Percentiles rank a stretch among this genome's conserved stretches.
Evolutionary conservation across 1,140 invertebrate genomes (phyloP).

Genomic region (Drosophila navojoa): DNA sequence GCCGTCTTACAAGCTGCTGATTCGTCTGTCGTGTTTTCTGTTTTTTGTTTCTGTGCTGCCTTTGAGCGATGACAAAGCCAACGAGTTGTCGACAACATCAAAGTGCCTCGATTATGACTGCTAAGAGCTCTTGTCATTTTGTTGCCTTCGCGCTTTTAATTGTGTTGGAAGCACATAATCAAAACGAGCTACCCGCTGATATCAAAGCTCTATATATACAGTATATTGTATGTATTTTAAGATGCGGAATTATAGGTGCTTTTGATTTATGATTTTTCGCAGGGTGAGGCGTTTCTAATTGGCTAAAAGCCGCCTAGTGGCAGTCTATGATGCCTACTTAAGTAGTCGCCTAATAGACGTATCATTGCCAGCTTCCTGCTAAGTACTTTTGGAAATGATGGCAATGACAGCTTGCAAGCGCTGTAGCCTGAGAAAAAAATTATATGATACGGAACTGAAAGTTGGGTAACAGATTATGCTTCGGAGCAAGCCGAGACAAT

Average conservation of each 20-base stretch:
- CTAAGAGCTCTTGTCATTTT: constrained; percentile 72
- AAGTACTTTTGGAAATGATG: constrained; percentile 7
- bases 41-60: constrained; percentile 11
- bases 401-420: constrained; percentile 27
- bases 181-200: constrained; percentile 44
- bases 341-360: constrained; percentile 51
- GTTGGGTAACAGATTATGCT: constrained; percentile 2
- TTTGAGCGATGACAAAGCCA: constrained; percentile 47
- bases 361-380: constrained; percentile 56
- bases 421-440: constrained; percentile 25
- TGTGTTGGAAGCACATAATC: constrained; percentile 57
- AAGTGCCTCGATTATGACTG: constrained; percentile 61
- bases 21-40: constrained; percentile 19
- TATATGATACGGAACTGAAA: constrained; percentile 29
- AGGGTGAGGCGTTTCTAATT: constrained; percentile 66
- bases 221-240: constrained; percentile 12
- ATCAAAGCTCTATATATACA: constrained; percentile 34
- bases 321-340: constrained; percentile 57
- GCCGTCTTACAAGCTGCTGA: constrained; percentile 34
- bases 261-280: constrained; percentile 66
- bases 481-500: background rate
- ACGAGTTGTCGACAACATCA: constrained; percentile 67
- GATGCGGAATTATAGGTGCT: constrained; percentile 44
- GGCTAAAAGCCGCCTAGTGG: constrained; percentile 34
- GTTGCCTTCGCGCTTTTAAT: constrained; percentile 69